Evolutionary conservation across 2,888 invertebrate species (phyloP).

Genomic region (Liopterus haemorrhoidalis): DNA sequence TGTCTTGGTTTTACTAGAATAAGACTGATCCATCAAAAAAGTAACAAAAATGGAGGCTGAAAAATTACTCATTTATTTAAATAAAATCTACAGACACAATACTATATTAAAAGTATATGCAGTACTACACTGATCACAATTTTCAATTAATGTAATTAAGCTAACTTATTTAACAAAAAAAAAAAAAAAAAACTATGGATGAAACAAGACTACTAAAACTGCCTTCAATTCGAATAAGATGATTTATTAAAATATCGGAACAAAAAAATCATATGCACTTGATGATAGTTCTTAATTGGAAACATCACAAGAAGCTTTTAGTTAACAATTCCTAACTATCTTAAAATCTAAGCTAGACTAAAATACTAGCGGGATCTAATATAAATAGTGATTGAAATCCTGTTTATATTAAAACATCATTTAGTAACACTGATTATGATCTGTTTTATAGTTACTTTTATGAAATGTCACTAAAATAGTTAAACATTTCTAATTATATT

Average conservation of each 20-base stretch:
- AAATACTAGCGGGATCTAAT: too few species aligned
- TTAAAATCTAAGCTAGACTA: too few species aligned
- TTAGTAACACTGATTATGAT: too few species aligned
- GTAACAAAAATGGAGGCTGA: constrained; percentile 15
- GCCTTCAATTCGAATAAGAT: constrained; percentile 4
- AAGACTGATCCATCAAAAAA: background rate
- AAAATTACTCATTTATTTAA: constrained; percentile 18
- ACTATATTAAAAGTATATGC: constrained; percentile 19
- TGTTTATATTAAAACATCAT: too few species aligned
- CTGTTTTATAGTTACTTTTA: too few species aligned
- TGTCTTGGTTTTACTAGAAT: too few species aligned
- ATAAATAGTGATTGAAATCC: too few species aligned
- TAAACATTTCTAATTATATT: too few species aligned
- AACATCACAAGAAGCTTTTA: constrained; percentile 19
- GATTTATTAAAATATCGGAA: constrained; percentile 9
- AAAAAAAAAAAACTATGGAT: too few species aligned
- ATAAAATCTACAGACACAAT: constrained; percentile 24
- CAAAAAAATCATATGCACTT: constrained; percentile 4
- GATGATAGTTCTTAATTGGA: constrained; percentile 13
- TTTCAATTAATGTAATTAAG: constrained; percentile 4
- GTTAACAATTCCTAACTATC: constrained; percentile 15
- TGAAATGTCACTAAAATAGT: too few species aligned
- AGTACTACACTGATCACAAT: constrained; percentile 22
- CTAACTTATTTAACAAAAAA: constrained; percentile 7
- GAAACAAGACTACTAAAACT: too few species aligned